Evolutionary conservation across 2,888 invertebrate species (phyloP).

Genomic region (Temnothorax rugatulus): DNA sequence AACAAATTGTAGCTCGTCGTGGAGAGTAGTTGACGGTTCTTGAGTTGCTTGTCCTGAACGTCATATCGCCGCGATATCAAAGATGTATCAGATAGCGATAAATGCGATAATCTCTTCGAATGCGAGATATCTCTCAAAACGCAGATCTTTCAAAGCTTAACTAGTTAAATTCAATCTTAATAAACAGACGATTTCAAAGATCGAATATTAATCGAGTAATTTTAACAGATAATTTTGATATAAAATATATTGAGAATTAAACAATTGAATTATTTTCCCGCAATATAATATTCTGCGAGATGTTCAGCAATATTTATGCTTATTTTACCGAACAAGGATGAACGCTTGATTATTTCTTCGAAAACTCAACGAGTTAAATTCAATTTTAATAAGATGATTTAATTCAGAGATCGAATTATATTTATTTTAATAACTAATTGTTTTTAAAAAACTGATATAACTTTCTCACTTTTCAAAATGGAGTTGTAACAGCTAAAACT

Average conservation of each 20-base stretch:
- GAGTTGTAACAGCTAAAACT: not conserved
- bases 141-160: not conserved
- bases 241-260: not conserved
- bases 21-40: not conserved
- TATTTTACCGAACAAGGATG: not conserved
- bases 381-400: not conserved
- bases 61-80: slow-evolving; percentile 10
- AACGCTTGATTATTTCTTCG: not conserved
- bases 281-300: not conserved
- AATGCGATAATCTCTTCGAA: not conserved
- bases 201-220: not conserved
- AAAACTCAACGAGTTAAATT: not conserved
- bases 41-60: not conserved
- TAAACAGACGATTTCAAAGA: not conserved
- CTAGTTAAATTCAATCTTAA: not conserved
- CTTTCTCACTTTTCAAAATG: not conserved
- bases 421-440: not conserved
- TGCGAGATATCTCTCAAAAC: not conserved
- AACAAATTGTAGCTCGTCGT: not conserved
- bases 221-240: not conserved
- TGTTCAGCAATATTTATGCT: not conserved
- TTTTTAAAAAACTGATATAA: not conserved
- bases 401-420: not conserved
- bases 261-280: not conserved
- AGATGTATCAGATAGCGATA: not conserved